A percentile compares a stretch with the other conserved stretches of the same genome.
Evolutionary conservation across 2,797 vertebrate species (phyloP).

Genomic region (Spondyliosoma cantharus): DNA sequence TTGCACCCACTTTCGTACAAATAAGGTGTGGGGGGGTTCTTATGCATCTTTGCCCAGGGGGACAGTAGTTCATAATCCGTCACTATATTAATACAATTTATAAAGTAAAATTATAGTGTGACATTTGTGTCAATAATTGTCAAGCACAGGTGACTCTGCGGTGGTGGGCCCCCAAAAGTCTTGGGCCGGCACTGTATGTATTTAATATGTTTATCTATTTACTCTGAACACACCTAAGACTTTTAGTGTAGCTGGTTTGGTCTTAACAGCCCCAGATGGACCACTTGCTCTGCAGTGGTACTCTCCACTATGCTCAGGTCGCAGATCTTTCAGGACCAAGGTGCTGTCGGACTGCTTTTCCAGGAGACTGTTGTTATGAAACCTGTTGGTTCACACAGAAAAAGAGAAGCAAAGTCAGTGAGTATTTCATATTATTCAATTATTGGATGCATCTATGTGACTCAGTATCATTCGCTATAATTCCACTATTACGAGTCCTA

Average conservation of each 20-base stretch:
- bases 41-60: too few relatives aligned
- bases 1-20: too few relatives aligned
- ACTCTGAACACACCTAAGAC: slow-evolving; percentile 87
- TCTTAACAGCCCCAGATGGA: slow-evolving; percentile 89
- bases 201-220: neutral
- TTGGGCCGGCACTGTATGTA: too few relatives aligned
- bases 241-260: slow-evolving; percentile 86
- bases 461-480: neutral
- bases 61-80: too few relatives aligned
- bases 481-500: slow-evolving; percentile 71
- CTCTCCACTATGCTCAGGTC: slow-evolving; percentile 87
- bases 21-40: too few relatives aligned
- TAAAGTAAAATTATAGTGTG: too few relatives aligned
- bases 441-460: neutral
- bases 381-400: slow-evolving; percentile 83
- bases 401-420: neutral
- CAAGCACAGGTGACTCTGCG: too few relatives aligned
- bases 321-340: slow-evolving; percentile 89
- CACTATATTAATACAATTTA: too few relatives aligned
- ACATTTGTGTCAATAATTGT: too few relatives aligned
- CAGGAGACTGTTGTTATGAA: slow-evolving; percentile 91
- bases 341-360: slow-evolving; percentile 88
- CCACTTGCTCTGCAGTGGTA: slow-evolving; percentile 95
- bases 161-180: too few relatives aligned
- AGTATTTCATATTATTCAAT: neutral